These are phyloP conservation scores for Sebastes diaconus DNA, from an alignment of 2,797 vertebrate species.

Conservation along the genomic window DNA sequence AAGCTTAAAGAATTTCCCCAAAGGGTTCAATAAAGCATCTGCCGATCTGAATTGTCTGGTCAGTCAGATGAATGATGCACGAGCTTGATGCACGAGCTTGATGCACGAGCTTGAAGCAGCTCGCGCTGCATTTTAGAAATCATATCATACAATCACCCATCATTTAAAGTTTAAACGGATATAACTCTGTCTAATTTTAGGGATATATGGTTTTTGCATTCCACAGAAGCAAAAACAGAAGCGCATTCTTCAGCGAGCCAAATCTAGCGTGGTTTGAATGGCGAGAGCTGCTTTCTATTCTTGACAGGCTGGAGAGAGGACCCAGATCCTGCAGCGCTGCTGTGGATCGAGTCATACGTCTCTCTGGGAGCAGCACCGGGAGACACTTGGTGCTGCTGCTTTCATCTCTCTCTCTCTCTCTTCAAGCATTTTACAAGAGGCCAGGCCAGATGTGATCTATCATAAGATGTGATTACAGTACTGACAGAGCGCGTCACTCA, in stretches of 20 bases:
- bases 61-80: conserved; percentile 6
- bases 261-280: conserved; percentile 55
- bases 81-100: neutral
- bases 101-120: neutral
- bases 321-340: conserved; percentile 44
- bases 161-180: conserved; percentile 44
- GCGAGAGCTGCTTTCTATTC: conserved; percentile 57
- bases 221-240: conserved; percentile 65
- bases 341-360: conserved; percentile 22
- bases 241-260: conserved; percentile 64
- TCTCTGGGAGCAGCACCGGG: conserved; percentile 40
- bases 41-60: neutral
- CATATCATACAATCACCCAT: conserved; percentile 32
- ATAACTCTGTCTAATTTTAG: conserved; percentile 51
- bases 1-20: conserved; percentile 54
- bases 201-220: conserved; percentile 58
- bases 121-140: conserved; percentile 7
- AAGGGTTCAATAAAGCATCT: conserved; percentile 52
- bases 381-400: conserved; percentile 46
- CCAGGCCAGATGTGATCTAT: conserved; percentile 60
- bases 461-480: conserved; percentile 53
- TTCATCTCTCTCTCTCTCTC: conserved; percentile 56
- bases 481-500: conserved; percentile 57
- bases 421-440: conserved; percentile 54
- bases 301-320: conserved; percentile 41